Conservation (phyloP, 2,888 invertebrate species). For the Dioctria rufipes region DNA sequence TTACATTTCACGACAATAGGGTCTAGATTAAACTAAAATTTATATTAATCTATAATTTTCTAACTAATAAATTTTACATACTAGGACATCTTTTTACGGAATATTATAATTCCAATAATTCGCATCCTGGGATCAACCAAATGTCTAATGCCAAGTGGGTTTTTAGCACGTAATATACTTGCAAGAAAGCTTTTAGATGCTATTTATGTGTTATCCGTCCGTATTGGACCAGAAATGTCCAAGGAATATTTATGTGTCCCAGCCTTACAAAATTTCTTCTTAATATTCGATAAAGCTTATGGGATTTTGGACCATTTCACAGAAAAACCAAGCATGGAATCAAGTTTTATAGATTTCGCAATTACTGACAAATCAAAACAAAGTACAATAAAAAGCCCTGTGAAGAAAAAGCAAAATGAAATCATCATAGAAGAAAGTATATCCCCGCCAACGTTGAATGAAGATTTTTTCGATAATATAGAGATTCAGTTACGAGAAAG, state of each 20-base stretch:
- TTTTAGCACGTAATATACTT: conserved; percentile 80
- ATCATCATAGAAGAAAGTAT: conserved; percentile 74
- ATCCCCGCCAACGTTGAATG: conserved; percentile 73
- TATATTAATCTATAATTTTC: background rate
- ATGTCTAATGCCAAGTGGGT: conserved; percentile 87
- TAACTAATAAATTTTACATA: conserved; percentile 57
- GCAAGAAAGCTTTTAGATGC: conserved; percentile 87
- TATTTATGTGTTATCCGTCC: conserved; percentile 83
- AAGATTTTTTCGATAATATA: conserved; percentile 56
- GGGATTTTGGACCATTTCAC: conserved; percentile 66
- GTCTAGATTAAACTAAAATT: conserved; percentile 48
- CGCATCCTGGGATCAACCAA: conserved; percentile 85
- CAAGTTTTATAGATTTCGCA: conserved; percentile 32
- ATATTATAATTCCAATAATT: conserved; percentile 87
- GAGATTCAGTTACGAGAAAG: conserved; percentile 61
- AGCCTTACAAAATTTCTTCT: conserved; percentile 82
- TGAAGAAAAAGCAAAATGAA: conserved; percentile 25
- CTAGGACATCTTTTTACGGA: conserved; percentile 88
- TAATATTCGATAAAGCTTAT: conserved; percentile 82
- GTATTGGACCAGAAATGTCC: conserved; percentile 85
- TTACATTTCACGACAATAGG: background rate
- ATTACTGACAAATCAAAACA: conserved; percentile 18
- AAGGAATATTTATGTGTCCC: conserved; percentile 81
- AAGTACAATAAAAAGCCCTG: conserved; percentile 19
- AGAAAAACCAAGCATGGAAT: conserved; percentile 27